Evolutionary conservation across 1,140 invertebrate species (phyloP).

Genomic region (Leptopilina clavipes): DNA sequence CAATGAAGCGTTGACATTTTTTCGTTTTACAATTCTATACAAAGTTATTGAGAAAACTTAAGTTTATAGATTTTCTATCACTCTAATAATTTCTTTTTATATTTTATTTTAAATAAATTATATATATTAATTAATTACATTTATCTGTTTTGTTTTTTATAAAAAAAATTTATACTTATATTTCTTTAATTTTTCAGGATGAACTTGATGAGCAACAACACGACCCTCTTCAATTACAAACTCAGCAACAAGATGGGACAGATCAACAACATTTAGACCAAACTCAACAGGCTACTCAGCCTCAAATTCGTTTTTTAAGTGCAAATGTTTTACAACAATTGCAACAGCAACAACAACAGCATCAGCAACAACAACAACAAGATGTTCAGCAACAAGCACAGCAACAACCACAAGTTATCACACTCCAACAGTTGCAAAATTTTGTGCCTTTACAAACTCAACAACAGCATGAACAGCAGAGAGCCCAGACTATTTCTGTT

Average conservation of each 20-base stretch:
- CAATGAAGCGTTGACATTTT: no score
- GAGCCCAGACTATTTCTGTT: constrained; percentile 74
- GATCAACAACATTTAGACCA: constrained; percentile 75
- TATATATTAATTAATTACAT: no score
- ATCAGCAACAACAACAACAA: constrained; percentile 68
- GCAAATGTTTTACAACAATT: constrained; percentile 70
- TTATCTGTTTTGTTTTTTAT: no score
- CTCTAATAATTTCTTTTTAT: no score
- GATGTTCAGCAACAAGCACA: constrained; percentile 64
- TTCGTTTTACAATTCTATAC: no score
- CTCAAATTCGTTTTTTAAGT: constrained; percentile 72
- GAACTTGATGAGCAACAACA: constrained; percentile 67
- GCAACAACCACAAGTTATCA: constrained; percentile 75
- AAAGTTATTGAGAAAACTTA: no score
- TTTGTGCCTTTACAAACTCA: constrained; percentile 74
- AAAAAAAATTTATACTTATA: no score
- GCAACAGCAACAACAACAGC: constrained; percentile 65
- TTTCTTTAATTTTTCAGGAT: constrained; percentile 57
- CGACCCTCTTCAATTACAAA: constrained; percentile 62
- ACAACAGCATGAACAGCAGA: constrained; percentile 71
- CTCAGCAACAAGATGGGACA: constrained; percentile 64
- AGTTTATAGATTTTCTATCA: no score
- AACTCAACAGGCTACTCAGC: constrained; percentile 65
- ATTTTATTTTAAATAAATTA: no score
- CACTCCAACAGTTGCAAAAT: constrained; percentile 75